Evolutionary conservation across 2,888 invertebrate species (phyloP).

Genomic region (Vanessa cardui): DNA sequence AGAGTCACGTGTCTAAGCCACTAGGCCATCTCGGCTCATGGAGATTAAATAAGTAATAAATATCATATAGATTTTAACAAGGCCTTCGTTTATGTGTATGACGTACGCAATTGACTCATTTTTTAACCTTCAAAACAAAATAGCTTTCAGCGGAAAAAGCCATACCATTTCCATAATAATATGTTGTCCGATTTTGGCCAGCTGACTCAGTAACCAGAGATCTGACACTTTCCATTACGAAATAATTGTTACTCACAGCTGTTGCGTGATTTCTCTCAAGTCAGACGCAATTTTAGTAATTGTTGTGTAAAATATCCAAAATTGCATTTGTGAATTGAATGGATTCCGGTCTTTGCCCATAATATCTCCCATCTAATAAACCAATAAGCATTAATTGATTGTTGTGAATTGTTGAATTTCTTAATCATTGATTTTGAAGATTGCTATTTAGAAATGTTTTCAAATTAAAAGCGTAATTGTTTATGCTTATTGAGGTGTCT

Average conservation of each 20-base stretch:
- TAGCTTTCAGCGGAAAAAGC: slow-evolving; percentile 7
- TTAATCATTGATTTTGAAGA: slow-evolving; percentile 7
- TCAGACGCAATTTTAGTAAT: slow-evolving; percentile 49
- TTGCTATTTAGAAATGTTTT: slow-evolving; percentile 1
- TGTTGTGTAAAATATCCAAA: slow-evolving; percentile 46
- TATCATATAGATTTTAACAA: no score
- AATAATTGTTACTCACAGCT: slow-evolving; percentile 50
- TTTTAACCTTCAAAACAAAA: background rate
- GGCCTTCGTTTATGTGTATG: background rate
- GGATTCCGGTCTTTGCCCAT: slow-evolving; percentile 19
- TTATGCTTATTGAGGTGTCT: background rate
- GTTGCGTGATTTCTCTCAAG: slow-evolving; percentile 47
- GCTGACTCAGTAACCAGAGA: slow-evolving; percentile 49
- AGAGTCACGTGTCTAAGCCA: no score
- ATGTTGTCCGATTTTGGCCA: slow-evolving; percentile 19
- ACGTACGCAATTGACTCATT: background rate
- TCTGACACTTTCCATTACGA: slow-evolving; percentile 49
- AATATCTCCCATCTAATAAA: slow-evolving; percentile 2
- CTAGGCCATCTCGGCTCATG: no score
- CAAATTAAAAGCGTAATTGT: background rate
- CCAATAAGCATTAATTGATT: slow-evolving; percentile 6
- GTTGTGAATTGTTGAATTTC: background rate
- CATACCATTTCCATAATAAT: slow-evolving; percentile 24
- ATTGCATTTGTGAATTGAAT: slow-evolving; percentile 21
- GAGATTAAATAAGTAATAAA: no score